phyloP scores from a whole-genome alignment of 2,797 vertebrate genomes.

The Myotis findleyi region DNA sequence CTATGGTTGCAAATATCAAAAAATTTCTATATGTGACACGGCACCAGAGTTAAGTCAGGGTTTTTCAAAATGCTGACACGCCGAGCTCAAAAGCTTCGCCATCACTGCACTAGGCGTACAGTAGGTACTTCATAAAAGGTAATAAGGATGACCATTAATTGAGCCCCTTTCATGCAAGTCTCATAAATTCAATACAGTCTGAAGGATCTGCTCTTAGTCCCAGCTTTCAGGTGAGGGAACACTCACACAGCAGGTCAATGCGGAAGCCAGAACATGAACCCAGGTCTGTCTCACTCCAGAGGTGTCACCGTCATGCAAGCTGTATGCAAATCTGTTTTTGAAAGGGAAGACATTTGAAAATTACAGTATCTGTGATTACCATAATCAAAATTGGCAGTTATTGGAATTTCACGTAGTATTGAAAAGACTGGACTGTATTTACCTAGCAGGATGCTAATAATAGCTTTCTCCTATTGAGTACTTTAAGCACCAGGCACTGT shows the following conservation, averaged over 20 bases:
- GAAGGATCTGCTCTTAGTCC: not conserved
- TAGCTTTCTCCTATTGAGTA: not conserved
- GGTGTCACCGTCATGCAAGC: not conserved
- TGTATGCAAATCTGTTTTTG: not conserved
- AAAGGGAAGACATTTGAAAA: slow-evolving; percentile 14
- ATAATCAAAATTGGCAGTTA: slow-evolving; percentile 27
- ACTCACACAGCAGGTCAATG: not conserved
- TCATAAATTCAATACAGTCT: not conserved
- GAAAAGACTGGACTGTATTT: not conserved
- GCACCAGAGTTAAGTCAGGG: too few species aligned
- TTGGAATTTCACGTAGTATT: not conserved
- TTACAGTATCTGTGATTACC: not conserved
- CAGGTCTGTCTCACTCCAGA: not conserved
- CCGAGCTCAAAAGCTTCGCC: too few species aligned
- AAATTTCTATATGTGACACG: too few species aligned
- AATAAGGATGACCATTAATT: not conserved
- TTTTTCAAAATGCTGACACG: too few species aligned
- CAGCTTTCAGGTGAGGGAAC: not conserved
- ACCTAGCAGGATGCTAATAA: not conserved
- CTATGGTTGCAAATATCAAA: too few species aligned
- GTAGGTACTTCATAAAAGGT: not conserved
- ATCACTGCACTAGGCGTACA: not conserved
- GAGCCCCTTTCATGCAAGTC: not conserved
- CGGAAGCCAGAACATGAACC: not conserved
- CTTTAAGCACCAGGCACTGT: not conserved